Conservation (phyloP, 2,888 invertebrate genomes). For the Rugalucina vietnamica region DNA sequence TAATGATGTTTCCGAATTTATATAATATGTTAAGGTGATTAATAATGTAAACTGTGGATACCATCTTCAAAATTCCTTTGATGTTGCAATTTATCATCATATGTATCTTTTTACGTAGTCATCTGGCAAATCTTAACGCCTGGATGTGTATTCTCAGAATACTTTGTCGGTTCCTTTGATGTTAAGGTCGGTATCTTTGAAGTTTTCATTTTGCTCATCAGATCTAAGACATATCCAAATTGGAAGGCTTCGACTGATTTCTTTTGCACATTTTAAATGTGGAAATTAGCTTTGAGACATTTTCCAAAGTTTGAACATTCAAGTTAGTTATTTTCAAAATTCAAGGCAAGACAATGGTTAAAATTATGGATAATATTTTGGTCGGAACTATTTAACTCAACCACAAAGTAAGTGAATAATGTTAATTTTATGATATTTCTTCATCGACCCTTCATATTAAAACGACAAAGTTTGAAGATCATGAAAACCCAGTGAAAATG, state of each 20-base stretch:
- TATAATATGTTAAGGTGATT: conserved; percentile 13
- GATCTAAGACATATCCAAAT: conserved; percentile 9
- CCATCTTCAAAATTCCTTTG: conserved; percentile 50
- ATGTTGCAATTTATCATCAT: conserved; percentile 60
- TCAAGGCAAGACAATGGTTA: background rate
- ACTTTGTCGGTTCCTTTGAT: conserved; percentile 1
- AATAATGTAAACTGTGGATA: background rate
- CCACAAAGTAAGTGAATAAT: no score
- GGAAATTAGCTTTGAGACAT: conserved; percentile 1
- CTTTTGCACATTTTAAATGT: background rate
- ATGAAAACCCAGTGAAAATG: no score
- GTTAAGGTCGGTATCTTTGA: conserved; percentile 8
- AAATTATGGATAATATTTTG: no score
- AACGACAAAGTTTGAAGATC: no score
- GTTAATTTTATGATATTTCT: no score
- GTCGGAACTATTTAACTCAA: no score
- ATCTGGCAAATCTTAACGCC: conserved; percentile 10
- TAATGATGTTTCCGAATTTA: conserved; percentile 34
- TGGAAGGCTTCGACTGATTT: background rate
- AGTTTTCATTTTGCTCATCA: background rate
- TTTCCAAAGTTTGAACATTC: background rate
- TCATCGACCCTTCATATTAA: no score
- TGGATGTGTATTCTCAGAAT: background rate
- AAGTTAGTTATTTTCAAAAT: background rate
- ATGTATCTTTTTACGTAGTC: conserved; percentile 59